Evolutionary conservation across 2,888 invertebrate species (phyloP).

Genomic region (Mylabris sibirica): DNA sequence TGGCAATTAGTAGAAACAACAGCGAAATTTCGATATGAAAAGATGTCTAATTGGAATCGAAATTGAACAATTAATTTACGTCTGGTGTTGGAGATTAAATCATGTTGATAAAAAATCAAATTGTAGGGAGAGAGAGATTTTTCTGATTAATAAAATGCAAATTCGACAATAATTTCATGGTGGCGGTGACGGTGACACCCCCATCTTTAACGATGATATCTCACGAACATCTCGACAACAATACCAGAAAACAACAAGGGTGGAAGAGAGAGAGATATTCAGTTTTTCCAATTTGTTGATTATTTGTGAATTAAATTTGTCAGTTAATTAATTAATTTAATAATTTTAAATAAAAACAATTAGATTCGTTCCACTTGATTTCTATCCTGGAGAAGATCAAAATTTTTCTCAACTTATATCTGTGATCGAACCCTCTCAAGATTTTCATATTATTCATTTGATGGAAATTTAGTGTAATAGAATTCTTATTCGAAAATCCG

Average conservation of each 20-base stretch:
- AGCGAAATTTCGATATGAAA: neutral
- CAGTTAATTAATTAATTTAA: neutral
- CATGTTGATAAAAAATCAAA: too few relatives aligned
- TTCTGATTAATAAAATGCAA: neutral
- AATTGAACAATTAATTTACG: too few relatives aligned
- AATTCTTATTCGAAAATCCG: neutral
- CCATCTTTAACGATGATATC: neutral
- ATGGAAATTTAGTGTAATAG: neutral
- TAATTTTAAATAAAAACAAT: neutral
- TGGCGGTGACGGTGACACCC: neutral
- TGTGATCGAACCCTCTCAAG: too few relatives aligned
- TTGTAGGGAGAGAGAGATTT: too few relatives aligned
- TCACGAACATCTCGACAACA: neutral
- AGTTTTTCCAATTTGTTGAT: slow-evolving; percentile 6
- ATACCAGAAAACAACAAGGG: neutral
- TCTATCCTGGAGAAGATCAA: too few relatives aligned
- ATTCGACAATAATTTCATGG: neutral
- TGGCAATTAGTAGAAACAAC: neutral
- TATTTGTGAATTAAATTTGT: neutral
- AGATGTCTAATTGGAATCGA: too few relatives aligned
- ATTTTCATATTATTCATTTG: neutral
- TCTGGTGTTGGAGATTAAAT: too few relatives aligned
- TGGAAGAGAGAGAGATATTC: neutral
- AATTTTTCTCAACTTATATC: too few relatives aligned
- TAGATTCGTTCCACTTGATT: neutral